Conservation (phyloP, 53 echinoderm and acorn worm species). For the Patiria pectinifera region DNA sequence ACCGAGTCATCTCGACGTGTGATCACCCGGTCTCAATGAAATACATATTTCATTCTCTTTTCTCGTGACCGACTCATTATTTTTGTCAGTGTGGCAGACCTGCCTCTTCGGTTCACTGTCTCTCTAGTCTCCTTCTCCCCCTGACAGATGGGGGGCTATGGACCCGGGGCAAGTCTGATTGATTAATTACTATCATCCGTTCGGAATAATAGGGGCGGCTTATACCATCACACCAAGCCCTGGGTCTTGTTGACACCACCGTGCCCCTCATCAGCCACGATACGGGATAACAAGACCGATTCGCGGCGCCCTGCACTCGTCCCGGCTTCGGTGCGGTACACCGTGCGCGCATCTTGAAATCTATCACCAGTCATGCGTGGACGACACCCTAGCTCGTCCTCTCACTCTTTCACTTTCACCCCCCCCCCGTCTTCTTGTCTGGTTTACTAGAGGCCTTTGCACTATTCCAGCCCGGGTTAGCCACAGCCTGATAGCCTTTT, state of each 20-base stretch:
- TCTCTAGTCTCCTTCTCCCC: background rate
- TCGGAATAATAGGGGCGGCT: constrained; percentile 12
- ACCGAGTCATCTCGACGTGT: background rate
- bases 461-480: constrained; percentile 3
- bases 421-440: background rate
- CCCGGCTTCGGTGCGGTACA: background rate
- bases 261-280: background rate
- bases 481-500: background rate
- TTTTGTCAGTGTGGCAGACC: background rate
- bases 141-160: constrained; percentile 42
- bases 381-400: constrained; percentile 1
- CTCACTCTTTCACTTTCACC: background rate
- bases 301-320: constrained; percentile 26
- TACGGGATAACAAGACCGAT: constrained; percentile 14
- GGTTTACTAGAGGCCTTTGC: constrained; percentile 49
- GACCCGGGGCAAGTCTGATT: constrained; percentile 34
- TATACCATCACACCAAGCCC: background rate
- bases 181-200: constrained; percentile 55
- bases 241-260: constrained; percentile 26
- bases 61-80: background rate
- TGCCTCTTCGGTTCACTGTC: background rate
- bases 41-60: constrained; percentile 52
- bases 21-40: constrained; percentile 39
- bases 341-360: constrained; percentile 35
- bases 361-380: constrained; percentile 53